Percentiles rank a stretch among this genome's conserved stretches.
Evolutionary conservation across 2,113 vertebrate genomes (phyloP).

Genomic region (Elaphurus davidianus): DNA sequence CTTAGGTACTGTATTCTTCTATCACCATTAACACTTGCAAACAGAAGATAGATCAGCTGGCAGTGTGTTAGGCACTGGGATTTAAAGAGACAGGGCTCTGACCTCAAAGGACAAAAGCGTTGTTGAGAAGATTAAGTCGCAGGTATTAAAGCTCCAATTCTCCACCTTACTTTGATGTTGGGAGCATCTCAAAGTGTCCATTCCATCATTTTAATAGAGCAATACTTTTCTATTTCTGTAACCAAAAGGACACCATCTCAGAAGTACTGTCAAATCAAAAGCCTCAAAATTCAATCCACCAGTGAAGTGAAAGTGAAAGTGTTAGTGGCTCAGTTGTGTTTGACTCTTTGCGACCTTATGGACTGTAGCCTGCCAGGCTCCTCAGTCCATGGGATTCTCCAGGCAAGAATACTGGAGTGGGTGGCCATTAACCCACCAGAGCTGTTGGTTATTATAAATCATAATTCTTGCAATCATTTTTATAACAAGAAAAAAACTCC

Average conservation of each 20-base stretch:
- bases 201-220: constrained; percentile 20
- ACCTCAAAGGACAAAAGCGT: background rate
- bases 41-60: background rate
- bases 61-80: background rate
- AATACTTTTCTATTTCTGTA: background rate
- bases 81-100: background rate
- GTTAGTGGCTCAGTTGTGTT: background rate
- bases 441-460: constrained; percentile 19
- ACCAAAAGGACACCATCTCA: background rate
- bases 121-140: background rate
- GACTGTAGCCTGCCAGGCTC: background rate
- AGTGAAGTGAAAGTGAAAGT: background rate
- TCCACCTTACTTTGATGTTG: background rate
- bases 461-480: constrained; percentile 32
- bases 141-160: constrained; percentile 1
- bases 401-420: background rate
- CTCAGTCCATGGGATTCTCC: background rate
- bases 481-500: background rate
- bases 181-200: background rate
- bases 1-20: background rate
- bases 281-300: background rate
- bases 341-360: background rate
- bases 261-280: constrained; percentile 24
- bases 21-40: constrained; percentile 27
- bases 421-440: background rate